Base-by-base conservation (phyloP, 2,797 vertebrate species). In the Cirrhinus molitorella region DNA sequence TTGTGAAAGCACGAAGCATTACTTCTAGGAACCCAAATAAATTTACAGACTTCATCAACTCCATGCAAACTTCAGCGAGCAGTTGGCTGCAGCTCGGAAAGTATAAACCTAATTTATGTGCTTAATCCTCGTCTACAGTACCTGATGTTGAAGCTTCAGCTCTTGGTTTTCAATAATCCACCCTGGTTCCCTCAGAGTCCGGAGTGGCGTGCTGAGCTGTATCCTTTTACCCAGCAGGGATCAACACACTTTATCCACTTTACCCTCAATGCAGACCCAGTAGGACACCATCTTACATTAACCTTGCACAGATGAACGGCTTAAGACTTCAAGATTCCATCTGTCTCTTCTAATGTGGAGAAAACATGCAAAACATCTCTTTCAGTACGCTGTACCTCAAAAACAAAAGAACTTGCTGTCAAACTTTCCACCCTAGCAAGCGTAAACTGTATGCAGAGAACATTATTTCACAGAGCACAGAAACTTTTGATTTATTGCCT, bases 211-310 rank as follows among this genome's bases (percentile, higher is more conserved):
- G 80, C 87, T 21, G 61, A 70, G 80, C 67, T 17, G 51, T 61
- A 88, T 85, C 87, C 87, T 63, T 83, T 86, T 71, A 71, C 83
- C 84, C 87, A 83, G 79, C 79, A 53, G 83, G 83, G 34, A 78
- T 85, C 83, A 78, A 67, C 79, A 73, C 72, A 66, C 37, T 75
- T 76, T 43, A 83, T 83, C 81, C 72, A 76, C 47, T 76, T 68
- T 66, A 57, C 49, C 55, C 84, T 83, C 72, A 80, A 77, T 83
- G 40, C 80, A 66, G 82, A 76, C 72, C 79, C 81, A 66, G 61
- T 28, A 77, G 72, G 72, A 78, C 47, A 67, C n/a, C 63, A 59
- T 75, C 61, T 67, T 55, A 74, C 80, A 79, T 74, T 70, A 79
- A 66, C 43, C 75, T 67, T 23, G 66, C 75, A 17, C 73, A 57